A percentile compares a stretch with the other conserved stretches of the same genome.
These are phyloP conservation scores for Aleiodes alternator DNA, from an alignment of 2,888 invertebrate genomes.

Conservation along the genomic window DNA sequence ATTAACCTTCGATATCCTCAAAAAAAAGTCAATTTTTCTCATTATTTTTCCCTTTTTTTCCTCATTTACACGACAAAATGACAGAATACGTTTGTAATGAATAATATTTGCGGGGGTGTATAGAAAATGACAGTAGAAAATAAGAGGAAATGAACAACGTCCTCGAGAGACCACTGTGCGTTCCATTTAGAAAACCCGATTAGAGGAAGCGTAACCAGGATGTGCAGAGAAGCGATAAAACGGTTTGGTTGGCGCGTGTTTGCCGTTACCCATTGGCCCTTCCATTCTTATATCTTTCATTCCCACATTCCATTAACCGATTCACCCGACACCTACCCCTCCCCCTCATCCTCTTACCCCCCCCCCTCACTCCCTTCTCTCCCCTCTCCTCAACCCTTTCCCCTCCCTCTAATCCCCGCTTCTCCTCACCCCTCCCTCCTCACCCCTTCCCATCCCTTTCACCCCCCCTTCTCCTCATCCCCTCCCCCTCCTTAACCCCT, in stretches of 20 bases:
- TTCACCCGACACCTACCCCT: not conserved
- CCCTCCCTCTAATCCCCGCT: too few species aligned
- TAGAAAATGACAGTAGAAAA: constrained; percentile 56
- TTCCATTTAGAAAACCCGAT: constrained; percentile 69
- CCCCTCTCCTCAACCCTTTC: too few species aligned
- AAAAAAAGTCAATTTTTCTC: not conserved
- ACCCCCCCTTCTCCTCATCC: too few species aligned
- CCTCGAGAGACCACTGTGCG: constrained; percentile 65
- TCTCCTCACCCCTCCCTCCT: too few species aligned
- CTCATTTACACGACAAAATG: not conserved
- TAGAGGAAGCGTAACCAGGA: constrained; percentile 46
- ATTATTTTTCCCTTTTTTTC: not conserved
- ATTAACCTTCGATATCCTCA: too few species aligned
- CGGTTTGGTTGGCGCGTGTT: constrained; percentile 19
- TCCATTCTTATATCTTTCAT: constrained; percentile 28
- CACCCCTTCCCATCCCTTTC: too few species aligned
- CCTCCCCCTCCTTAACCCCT: too few species aligned
- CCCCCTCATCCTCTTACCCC: not conserved
- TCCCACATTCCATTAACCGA: constrained; percentile 16
- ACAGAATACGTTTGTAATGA: not conserved
- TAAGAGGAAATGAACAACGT: constrained; percentile 67
- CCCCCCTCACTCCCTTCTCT: too few species aligned
- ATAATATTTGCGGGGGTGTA: constrained; percentile 26
- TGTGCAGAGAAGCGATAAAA: constrained; percentile 42
- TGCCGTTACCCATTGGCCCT: not conserved